phyloP scores from a whole-genome alignment of 2,113 vertebrate species.

The Pleuronectes platessa region DNA sequence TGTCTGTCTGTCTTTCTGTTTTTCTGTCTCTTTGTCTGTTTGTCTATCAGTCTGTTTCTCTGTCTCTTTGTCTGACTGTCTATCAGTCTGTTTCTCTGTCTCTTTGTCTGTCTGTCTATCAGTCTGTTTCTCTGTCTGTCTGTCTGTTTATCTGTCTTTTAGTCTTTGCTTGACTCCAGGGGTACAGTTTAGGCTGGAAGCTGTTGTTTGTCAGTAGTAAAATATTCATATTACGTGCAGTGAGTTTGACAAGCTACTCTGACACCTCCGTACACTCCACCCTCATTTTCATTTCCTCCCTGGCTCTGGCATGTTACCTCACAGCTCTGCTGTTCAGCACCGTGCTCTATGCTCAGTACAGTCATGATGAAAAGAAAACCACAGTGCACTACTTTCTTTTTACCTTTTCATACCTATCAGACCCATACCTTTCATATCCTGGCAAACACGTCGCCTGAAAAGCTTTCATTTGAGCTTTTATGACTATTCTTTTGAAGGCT shows the following conservation, averaged over 20 bases:
- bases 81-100: not conserved
- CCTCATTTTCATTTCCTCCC: constrained; percentile 60
- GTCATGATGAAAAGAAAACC: constrained; percentile 46
- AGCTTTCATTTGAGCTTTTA: constrained; percentile 38
- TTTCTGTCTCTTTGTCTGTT: not conserved
- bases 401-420: constrained; percentile 15
- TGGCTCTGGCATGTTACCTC: constrained; percentile 24
- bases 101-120: constrained; percentile 9
- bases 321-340: constrained; percentile 17
- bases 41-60: not conserved
- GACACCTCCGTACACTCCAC: constrained; percentile 53
- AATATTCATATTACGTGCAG: constrained; percentile 65
- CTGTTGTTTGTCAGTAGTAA: constrained; percentile 56
- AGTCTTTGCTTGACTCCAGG: constrained; percentile 39
- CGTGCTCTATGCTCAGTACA: constrained; percentile 24
- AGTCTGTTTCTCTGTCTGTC: not conserved
- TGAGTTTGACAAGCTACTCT: constrained; percentile 62
- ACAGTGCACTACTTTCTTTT: not conserved
- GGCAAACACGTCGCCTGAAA: constrained; percentile 2
- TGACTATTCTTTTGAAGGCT: constrained; percentile 11
- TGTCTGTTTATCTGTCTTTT: constrained; percentile 19
- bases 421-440: not conserved
- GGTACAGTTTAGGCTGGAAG: constrained; percentile 24
- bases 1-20: not conserved
- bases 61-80: not conserved